Conservation (phyloP, 92 coral and sea anemone species). For the Montipora capitata region DNA sequence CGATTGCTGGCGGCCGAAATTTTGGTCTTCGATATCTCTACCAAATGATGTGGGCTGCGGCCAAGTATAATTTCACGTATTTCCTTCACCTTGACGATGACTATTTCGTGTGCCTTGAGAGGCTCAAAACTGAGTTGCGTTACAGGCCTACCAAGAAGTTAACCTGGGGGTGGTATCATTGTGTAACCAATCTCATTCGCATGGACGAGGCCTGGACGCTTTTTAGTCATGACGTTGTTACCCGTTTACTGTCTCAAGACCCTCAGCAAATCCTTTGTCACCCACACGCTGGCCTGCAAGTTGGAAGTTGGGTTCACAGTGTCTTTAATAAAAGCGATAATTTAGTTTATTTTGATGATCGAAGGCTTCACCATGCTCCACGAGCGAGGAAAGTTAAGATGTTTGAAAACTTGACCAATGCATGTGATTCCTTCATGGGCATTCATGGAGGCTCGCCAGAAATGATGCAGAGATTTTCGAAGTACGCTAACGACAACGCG, state of each 20-base stretch:
- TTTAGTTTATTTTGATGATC: conserved; percentile 47
- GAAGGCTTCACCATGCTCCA: conserved; percentile 51
- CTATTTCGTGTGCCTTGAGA: conserved; percentile 79
- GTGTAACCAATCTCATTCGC: conserved; percentile 3
- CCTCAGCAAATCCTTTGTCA: conserved; percentile 41
- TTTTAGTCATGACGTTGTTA: conserved; percentile 45
- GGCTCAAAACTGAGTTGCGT: conserved; percentile 63
- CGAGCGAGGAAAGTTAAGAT: conserved; percentile 32
- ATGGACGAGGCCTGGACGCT: conserved; percentile 68
- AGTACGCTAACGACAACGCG: neutral
- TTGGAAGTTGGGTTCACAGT: conserved; percentile 49
- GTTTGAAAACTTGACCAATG: neutral
- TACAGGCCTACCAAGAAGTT: conserved; percentile 46
- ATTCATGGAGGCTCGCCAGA: conserved; percentile 66
- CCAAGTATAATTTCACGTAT: conserved; percentile 60
- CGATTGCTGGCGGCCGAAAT: conserved; percentile 51
- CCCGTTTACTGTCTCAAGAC: conserved; percentile 53
- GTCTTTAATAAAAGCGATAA: neutral
- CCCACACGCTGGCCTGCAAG: conserved; percentile 60
- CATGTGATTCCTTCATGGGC: conserved; percentile 55
- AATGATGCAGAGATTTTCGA: conserved; percentile 54
- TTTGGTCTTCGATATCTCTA: conserved; percentile 76
- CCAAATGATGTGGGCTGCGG: conserved; percentile 75
- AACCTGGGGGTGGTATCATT: conserved; percentile 61
- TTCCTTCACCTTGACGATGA: conserved; percentile 82